Evolutionary conservation across 2,797 vertebrate species (phyloP).

Genomic region (Brachyalestes nurse): DNA sequence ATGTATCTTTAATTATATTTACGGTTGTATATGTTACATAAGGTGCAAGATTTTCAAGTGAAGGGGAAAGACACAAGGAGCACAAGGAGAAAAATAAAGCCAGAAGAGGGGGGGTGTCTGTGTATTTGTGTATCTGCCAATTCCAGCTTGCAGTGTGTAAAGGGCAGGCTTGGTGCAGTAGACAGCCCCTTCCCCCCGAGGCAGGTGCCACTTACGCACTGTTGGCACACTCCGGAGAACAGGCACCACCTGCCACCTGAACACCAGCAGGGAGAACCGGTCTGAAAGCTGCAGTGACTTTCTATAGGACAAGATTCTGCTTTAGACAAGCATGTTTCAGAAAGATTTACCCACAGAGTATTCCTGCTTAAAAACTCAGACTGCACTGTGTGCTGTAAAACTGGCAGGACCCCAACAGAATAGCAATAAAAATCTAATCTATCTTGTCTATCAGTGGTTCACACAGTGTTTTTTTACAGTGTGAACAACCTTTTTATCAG

Average conservation of each 20-base stretch:
- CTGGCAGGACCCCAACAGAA: not conserved
- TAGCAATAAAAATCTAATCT: not conserved
- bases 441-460: not conserved
- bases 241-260: slow-evolving; percentile 3
- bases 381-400: not conserved
- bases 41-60: not conserved
- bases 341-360: not conserved
- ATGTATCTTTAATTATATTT: no score
- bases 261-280: not conserved
- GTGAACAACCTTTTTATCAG: not conserved
- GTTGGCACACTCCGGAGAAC: slow-evolving; percentile 18
- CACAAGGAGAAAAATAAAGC: not conserved
- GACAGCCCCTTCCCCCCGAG: slow-evolving; percentile 33
- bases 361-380: not conserved
- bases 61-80: not conserved
- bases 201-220: slow-evolving; percentile 27
- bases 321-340: not conserved
- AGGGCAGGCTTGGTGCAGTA: slow-evolving; percentile 11
- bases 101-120: not conserved
- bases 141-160: slow-evolving; percentile 32
- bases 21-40: no score
- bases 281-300: not conserved
- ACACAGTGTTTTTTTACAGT: not conserved
- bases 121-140: slow-evolving; percentile 26
- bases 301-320: not conserved